Evolutionary conservation across 2,113 vertebrate genomes (phyloP).

Genomic region (Chaetorhynchus papuensis): DNA sequence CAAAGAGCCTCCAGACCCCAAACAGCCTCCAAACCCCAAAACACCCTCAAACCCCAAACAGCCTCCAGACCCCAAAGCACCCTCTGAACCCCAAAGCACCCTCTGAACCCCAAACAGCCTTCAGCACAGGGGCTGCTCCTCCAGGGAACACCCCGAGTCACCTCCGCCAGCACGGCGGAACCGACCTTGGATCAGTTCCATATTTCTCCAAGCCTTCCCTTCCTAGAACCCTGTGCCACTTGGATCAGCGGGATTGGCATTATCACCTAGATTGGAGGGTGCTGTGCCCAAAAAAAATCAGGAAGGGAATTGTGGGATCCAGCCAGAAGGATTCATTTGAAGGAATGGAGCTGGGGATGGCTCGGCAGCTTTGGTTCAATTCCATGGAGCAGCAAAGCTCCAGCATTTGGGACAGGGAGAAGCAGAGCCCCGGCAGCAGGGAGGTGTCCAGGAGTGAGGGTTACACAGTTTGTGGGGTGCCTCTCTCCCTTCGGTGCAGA

Average conservation of each 20-base stretch:
- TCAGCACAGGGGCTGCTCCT: not conserved
- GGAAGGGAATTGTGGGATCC: not conserved
- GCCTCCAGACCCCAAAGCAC: no score
- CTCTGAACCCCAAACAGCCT: not conserved
- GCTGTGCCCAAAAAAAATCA: not conserved
- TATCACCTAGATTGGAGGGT: not conserved
- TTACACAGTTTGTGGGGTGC: accelerated
- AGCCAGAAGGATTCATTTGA: not conserved
- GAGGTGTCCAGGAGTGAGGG: not conserved
- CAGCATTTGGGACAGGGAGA: not conserved
- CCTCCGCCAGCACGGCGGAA: accelerated
- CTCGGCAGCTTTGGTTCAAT: accelerated
- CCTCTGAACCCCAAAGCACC: not conserved
- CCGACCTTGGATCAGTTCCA: not conserved
- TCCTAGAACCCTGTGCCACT: accelerated
- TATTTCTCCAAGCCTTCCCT: not conserved
- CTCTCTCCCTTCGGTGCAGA: not conserved
- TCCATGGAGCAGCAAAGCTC: not conserved
- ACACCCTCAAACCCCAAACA: no score
- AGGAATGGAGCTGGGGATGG: not conserved
- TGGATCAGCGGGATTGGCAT: accelerated
- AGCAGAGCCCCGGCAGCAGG: not conserved
- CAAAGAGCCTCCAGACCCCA: no score
- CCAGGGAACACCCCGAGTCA: not conserved
- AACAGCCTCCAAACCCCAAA: no score